Evolutionary conservation across 2,797 vertebrate genomes (phyloP).

Genomic region (Margarornis squamiger): DNA sequence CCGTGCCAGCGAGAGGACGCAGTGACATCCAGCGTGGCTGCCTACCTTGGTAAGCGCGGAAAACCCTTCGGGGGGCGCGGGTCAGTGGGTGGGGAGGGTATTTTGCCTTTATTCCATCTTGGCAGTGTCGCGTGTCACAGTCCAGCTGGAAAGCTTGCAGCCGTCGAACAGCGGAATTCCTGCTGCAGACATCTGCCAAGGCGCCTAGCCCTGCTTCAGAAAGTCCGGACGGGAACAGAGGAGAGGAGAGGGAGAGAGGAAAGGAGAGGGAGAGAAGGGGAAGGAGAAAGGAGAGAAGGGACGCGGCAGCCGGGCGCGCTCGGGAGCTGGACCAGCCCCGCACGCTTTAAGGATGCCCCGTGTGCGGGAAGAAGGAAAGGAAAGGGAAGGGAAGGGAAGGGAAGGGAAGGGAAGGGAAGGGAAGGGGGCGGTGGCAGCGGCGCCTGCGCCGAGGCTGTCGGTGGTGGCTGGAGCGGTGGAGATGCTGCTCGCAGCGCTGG

Average conservation of each 20-base stretch:
- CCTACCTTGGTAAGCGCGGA: accelerated
- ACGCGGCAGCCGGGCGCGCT: accelerated
- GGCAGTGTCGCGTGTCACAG: no score
- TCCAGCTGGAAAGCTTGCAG: neutral
- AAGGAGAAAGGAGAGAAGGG: no score
- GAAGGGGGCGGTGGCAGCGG: neutral
- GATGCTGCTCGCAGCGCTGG: neutral
- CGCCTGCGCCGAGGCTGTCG: neutral
- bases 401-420: no score
- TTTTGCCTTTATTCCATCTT: neutral
- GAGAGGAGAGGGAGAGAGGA: neutral
- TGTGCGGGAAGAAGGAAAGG: no score
- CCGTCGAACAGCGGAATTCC: neutral
- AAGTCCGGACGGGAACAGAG: neutral
- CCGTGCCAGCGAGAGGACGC: accelerated
- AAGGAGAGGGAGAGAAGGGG: no score
- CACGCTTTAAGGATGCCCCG: neutral
- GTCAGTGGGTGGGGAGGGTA: accelerated
- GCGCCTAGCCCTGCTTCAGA: no score
- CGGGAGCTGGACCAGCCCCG: no score
- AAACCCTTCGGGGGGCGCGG: accelerated
- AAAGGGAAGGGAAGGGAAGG: no score
- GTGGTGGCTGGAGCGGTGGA: neutral
- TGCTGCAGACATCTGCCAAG: no score
- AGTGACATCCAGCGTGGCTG: accelerated